These are phyloP conservation scores for Pandemis heparana DNA, from an alignment of 2,888 invertebrate genomes.

Conservation along the genomic window DNA sequence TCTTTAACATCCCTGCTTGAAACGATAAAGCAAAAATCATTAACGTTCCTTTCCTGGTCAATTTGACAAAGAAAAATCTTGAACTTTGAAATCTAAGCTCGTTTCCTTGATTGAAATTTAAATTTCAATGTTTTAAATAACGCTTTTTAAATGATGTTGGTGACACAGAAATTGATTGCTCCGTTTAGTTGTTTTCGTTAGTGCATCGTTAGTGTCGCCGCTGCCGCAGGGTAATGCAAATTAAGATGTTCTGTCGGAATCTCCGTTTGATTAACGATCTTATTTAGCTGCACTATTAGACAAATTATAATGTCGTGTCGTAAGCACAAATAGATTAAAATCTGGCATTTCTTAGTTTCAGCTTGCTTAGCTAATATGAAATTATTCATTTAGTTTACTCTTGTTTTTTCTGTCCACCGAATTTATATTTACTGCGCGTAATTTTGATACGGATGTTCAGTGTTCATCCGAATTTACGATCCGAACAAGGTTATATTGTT, in stretches of 20 bases:
- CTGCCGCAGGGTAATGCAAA: constrained; percentile 76
- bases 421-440: constrained; percentile 21
- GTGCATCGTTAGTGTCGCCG: constrained; percentile 77
- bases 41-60: constrained; percentile 32
- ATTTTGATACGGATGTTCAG: constrained; percentile 50
- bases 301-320: constrained; percentile 29
- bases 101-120: constrained; percentile 59
- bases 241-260: constrained; percentile 76
- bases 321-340: constrained; percentile 13
- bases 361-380: not conserved
- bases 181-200: constrained; percentile 77
- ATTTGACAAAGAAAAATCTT: constrained; percentile 38
- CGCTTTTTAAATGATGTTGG: constrained; percentile 68
- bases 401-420: constrained; percentile 13
- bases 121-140: constrained; percentile 64
- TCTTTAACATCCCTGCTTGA: constrained; percentile 9
- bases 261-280: constrained; percentile 73
- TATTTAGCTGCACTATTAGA: constrained; percentile 60
- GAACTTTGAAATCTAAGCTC: constrained; percentile 33
- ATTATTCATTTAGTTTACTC: constrained; percentile 1
- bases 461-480: constrained; percentile 57
- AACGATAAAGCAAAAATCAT: constrained; percentile 53
- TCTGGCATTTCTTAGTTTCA: constrained; percentile 14
- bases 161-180: constrained; percentile 77
- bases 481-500: constrained; percentile 58